A percentile compares a stretch with the other conserved stretches of the same genome.
phyloP scores from a whole-genome alignment of 2,797 vertebrate species.

The Cuniculus paca region DNA sequence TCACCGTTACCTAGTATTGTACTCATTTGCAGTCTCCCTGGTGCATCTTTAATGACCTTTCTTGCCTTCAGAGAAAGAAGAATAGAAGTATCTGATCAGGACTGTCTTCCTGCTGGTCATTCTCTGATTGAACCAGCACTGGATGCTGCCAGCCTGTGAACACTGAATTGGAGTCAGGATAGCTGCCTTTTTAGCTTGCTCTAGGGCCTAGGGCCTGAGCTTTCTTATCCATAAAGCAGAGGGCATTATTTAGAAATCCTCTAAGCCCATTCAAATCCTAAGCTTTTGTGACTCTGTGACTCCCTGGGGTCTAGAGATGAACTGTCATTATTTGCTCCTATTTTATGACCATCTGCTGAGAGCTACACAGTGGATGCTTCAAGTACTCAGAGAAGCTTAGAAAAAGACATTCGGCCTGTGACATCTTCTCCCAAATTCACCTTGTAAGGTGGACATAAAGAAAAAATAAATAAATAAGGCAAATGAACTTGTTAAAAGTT shows the following conservation, averaged over 20 bases:
- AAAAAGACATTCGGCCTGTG: background rate
- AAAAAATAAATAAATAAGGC: background rate
- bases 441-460: background rate
- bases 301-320: constrained; percentile 41
- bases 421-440: background rate
- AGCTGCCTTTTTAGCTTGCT: constrained; percentile 8
- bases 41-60: constrained; percentile 63
- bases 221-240: constrained; percentile 37
- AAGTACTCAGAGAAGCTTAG: background rate
- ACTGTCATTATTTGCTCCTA: constrained; percentile 48
- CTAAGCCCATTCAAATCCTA: constrained; percentile 56
- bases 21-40: background rate
- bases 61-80: constrained; percentile 57
- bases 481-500: background rate
- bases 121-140: background rate
- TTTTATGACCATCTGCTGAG: constrained; percentile 58
- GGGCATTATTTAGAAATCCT: constrained; percentile 61
- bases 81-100: constrained; percentile 5
- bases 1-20: background rate
- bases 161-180: background rate
- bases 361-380: background rate
- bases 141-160: background rate
- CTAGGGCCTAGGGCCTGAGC: background rate
- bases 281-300: constrained; percentile 31
- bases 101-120: constrained; percentile 38